Base-by-base conservation (phyloP, 35 echinoderm and acorn worm species). In the Patiria miniata region DNA sequence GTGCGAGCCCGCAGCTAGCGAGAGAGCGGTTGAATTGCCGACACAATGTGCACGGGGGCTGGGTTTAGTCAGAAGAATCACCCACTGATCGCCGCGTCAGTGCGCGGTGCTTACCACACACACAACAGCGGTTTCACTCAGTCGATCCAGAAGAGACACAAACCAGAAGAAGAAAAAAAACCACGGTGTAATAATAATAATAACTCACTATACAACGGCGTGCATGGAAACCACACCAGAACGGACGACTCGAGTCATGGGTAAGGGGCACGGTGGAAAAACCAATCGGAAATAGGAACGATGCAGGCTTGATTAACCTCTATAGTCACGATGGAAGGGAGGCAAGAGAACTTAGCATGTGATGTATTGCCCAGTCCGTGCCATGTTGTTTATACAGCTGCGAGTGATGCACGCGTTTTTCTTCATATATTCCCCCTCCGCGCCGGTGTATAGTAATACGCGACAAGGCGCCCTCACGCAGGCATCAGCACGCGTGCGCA, bases 381-480 rank as follows among this genome's bases (percentile, higher is more conserved):
- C 65, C 65, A 73, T 73, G 26, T 73, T 73, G 65, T 73, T 73
- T 73, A 73, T 73, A 73, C 65, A 73, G 65, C 65, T 73, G 65
- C 65, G 19, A 8, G 65, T 32, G 65, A 73, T 73, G 65, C 65
- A 73, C 65, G 65, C 65, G 23, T 73, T 73, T 73, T 73, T 73
- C 26, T 23, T 8, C 65, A 14, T 47, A 47, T 12, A 6, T 47
- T 47, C 42, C 12, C 42, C 12, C 42, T 47, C 42, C 12, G 4
- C 42, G n/a, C 42, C 42, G 4, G 4, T 47, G 42, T 6, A 47
- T 47, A 47, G 4, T 47, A n/a, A 6, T 61, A 73, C 26, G 26
- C 26, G 34, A 26, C 65, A 73, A 30, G 65, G 65, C 65, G 65
- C 65, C 65, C 65, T 61, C 58, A 32, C 65, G 29, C 65, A 73